A percentile compares a stretch with the other conserved stretches of the same genome.
Conservation (phyloP, 2,888 invertebrate genomes). For the Eudemis profundana region DNA sequence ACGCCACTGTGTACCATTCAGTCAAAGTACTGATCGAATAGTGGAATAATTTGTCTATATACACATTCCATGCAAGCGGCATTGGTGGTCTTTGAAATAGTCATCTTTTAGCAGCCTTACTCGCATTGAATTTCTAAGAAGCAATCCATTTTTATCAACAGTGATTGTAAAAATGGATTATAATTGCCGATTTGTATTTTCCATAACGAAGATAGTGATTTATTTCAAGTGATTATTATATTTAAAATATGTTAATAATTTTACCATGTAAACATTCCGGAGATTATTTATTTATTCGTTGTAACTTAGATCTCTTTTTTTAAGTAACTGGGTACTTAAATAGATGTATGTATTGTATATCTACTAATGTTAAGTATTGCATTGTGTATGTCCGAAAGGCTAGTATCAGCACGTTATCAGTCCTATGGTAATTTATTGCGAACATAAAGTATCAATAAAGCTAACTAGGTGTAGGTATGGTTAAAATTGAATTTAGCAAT, state of each 20-base stretch:
- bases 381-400: constrained; percentile 4
- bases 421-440: not conserved
- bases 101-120: too few species aligned
- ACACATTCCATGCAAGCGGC: too few species aligned
- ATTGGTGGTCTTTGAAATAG: too few species aligned
- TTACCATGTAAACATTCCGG: constrained; percentile 10
- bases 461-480: too few species aligned
- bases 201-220: not conserved
- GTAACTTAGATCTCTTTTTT: constrained; percentile 27
- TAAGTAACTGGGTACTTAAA: constrained; percentile 34
- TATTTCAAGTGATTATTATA: not conserved
- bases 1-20: too few species aligned
- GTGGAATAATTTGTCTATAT: too few species aligned
- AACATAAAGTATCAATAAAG: not conserved
- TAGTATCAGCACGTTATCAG: not conserved
- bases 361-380: constrained; percentile 17
- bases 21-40: too few species aligned
- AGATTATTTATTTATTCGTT: constrained; percentile 13
- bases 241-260: not conserved
- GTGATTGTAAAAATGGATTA: too few species aligned
- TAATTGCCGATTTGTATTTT: not conserved
- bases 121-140: not conserved
- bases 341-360: too few species aligned
- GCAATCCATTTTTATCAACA: too few species aligned
- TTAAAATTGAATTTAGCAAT: too few species aligned